Percentiles rank a stretch among this genome's conserved stretches.
Conservation (phyloP, 1,140 invertebrate species). For the Achroia grisella region DNA sequence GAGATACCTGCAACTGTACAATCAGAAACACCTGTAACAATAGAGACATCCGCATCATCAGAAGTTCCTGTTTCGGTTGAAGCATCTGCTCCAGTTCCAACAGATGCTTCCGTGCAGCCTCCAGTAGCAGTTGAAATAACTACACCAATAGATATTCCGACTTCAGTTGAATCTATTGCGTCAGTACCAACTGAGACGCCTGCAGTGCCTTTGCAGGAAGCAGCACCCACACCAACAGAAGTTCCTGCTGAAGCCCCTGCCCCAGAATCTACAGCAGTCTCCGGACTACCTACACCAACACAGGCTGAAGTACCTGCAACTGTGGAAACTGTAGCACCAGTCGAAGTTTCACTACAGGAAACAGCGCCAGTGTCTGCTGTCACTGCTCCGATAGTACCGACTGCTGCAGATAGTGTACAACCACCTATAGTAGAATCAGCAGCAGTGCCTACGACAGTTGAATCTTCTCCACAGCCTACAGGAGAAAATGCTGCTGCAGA, state of each 20-base stretch:
- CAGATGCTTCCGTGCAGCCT: background rate
- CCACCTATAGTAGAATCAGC: background rate
- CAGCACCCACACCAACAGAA: constrained; percentile 7
- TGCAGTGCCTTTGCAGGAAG: constrained; percentile 17
- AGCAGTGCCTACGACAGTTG: constrained; percentile 8
- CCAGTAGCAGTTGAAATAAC: constrained; percentile 10
- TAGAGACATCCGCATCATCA: background rate
- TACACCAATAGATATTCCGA: constrained; percentile 11
- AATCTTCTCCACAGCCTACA: constrained; percentile 18
- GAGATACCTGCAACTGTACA: background rate
- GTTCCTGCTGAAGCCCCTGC: constrained; percentile 3
- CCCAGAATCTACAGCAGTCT: no score
- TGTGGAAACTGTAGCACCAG: constrained; percentile 12
- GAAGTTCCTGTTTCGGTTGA: constrained; percentile 7
- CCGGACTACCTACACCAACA: no score
- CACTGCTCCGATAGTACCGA: constrained; percentile 18
- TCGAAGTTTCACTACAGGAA: background rate
- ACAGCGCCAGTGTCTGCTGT: background rate
- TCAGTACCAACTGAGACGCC: constrained; percentile 2
- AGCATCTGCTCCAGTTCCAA: background rate
- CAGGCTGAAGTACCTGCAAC: constrained; percentile 1
- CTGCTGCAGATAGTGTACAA: constrained; percentile 11
- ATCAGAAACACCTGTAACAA: background rate
- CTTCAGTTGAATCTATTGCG: background rate
- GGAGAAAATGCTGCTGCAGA: constrained; percentile 7